A percentile compares a stretch with the other conserved stretches of the same genome.
Conservation (phyloP, 2,113 vertebrate species). For the Narcine bancroftii region DNA sequence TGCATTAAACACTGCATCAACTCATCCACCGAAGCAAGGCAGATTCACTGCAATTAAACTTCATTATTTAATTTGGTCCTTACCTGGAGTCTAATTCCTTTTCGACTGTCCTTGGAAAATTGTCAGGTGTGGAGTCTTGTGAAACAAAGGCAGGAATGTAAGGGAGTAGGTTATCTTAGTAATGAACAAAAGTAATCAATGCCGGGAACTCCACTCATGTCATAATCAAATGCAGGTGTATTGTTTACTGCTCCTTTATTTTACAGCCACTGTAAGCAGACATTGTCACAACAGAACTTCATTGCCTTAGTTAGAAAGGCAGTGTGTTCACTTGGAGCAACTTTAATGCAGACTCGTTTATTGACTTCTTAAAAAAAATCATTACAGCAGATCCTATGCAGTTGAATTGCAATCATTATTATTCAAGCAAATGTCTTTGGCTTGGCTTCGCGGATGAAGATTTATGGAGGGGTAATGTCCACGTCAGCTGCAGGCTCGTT, state of each 20-base stretch:
- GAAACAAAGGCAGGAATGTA: too few relatives aligned
- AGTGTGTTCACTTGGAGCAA: not conserved
- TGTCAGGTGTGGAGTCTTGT: not conserved
- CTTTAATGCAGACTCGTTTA: not conserved
- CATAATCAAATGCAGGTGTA: too few relatives aligned
- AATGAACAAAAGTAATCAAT: not conserved
- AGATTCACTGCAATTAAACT: not conserved
- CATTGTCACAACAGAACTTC: not conserved
- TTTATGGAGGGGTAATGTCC: too few relatives aligned
- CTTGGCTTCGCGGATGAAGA: too few relatives aligned
- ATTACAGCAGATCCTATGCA: not conserved
- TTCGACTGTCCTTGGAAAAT: not conserved
- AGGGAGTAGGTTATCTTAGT: not conserved
- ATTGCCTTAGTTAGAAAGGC: not conserved
- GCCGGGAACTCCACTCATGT: not conserved
- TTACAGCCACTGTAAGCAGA: not conserved
- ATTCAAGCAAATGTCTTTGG: too few relatives aligned
- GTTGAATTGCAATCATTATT: not conserved
- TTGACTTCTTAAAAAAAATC: not conserved
- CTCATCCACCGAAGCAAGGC: not conserved
- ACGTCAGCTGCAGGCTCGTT: too few relatives aligned
- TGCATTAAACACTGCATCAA: too few relatives aligned
- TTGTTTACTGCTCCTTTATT: not conserved
- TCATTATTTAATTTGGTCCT: not conserved
- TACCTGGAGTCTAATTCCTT: not conserved